These are phyloP conservation scores for Temnothorax unifasciatus DNA, from an alignment of 2,888 invertebrate genomes.

Conservation along the genomic window DNA sequence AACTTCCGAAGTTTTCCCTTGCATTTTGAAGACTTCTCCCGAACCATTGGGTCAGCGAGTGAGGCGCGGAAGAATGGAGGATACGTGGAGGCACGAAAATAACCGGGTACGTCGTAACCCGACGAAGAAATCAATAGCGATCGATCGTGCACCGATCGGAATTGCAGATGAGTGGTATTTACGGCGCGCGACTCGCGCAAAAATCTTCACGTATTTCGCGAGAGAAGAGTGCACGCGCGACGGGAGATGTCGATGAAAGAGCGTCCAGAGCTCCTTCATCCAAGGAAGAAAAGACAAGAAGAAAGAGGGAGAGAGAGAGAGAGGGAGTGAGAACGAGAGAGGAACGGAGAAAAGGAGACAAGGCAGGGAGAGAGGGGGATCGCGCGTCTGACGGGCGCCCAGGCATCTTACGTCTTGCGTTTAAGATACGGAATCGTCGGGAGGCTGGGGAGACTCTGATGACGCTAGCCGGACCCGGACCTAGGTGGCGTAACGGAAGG, in stretches of 20 bases:
- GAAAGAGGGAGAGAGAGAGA: background rate
- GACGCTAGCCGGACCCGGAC: conserved; percentile 83
- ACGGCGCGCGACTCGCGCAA: conserved; percentile 43
- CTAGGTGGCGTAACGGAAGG: conserved; percentile 84
- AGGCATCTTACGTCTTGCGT: conserved; percentile 61
- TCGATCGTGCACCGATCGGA: conserved; percentile 49
- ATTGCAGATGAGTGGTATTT: conserved; percentile 56
- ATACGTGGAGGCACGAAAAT: conserved; percentile 28
- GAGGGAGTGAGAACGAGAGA: conserved; percentile 1
- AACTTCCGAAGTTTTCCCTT: background rate
- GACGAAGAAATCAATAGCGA: conserved; percentile 51
- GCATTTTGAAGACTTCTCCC: background rate
- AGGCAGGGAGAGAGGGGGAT: conserved; percentile 4
- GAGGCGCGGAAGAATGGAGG: background rate
- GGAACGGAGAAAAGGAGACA: background rate
- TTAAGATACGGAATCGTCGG: conserved; percentile 70
- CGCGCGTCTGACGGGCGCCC: conserved; percentile 48
- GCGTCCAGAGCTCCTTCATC: background rate
- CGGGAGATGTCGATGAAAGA: conserved; percentile 36
- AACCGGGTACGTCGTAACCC: conserved; percentile 35
- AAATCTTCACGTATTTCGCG: conserved; percentile 44
- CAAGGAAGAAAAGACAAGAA: conserved; percentile 24
- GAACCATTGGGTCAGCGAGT: conserved; percentile 19
- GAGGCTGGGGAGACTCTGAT: conserved; percentile 74
- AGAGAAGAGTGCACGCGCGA: conserved; percentile 15